Conservation (phyloP, 2,113 vertebrate genomes). For the Psammodynastes pulverulentus region DNA sequence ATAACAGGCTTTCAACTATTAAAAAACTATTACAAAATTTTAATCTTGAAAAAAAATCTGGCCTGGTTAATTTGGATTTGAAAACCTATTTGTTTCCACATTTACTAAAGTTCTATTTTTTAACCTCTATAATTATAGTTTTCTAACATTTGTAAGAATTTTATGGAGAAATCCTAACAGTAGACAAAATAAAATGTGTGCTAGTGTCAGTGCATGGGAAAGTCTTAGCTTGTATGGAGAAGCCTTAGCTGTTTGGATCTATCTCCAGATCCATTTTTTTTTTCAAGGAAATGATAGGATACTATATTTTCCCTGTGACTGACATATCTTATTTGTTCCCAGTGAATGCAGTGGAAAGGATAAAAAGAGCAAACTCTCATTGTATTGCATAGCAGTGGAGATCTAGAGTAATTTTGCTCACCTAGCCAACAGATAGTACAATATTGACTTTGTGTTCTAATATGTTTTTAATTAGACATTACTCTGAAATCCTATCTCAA, state of each 20-base stretch:
- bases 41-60: not conserved
- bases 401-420: not conserved
- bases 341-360: not conserved
- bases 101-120: not conserved
- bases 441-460: not conserved
- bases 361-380: not conserved
- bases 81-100: not conserved
- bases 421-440: not conserved
- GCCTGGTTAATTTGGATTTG: not conserved
- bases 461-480: not conserved
- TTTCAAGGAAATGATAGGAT: not conserved
- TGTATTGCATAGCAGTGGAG: not conserved
- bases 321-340: not conserved
- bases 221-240: not conserved
- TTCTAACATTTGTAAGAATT: not conserved
- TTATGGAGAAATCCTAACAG: not conserved
- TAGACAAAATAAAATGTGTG: not conserved
- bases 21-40: not conserved
- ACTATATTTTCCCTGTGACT: not conserved
- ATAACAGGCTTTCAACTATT: slow-evolving; percentile 34
- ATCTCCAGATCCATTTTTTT: not conserved
- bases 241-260: not conserved
- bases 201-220: not conserved
- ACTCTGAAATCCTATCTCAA: not conserved
- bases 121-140: not conserved